Evolutionary conservation across 2,888 invertebrate genomes (phyloP), one percentile per base, ranked within the genome.

Genomic region (Pegoplata infirma): DNA sequence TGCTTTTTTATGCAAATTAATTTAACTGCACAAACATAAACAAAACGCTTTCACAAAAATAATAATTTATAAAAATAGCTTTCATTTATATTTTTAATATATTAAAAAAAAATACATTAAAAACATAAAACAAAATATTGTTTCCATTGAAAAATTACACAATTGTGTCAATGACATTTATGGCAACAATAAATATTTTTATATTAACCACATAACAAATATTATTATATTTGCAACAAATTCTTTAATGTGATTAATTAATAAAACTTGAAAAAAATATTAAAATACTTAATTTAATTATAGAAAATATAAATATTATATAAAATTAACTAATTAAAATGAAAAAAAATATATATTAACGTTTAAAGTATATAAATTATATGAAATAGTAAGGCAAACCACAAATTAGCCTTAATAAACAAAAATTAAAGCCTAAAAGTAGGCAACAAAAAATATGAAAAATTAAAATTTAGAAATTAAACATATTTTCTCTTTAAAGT

Each of bases 101-200:
- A n/a, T 5, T 2, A 32, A 14, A 6, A 28, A 32, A n/a, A 5
- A 25, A 44, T 28, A 8, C 16, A 32, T 12, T 14, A n/a, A n/a
- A n/a, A n/a, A n/a, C n/a, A n/a, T n/a, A n/a, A n/a, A n/a, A n/a
- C n/a, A 25, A 21, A 51, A 55, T 58, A 61, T 49, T 23, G 49
- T 68, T 68, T 74, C 14, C 44, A 49, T 36, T 64, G 56, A 68
- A 63, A 63, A 44, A 69, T 76, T 69, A 69, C 68, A 58, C 56
- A 69, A 68, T 69, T 63, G 44, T 51, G 68, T 76, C 75, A 76
- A 32, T 76, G 75, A 51, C 75, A 76, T 76, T 76, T 63, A 76
- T 49, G 63, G 68, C 25, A 63, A 58, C 58, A 76, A 69, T 40
- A n/a, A 40, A 40, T 76, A 69, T 69, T 69, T 76, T 63, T 69